These are phyloP conservation scores for Aratinga solstitialis DNA, from an alignment of 2,797 vertebrate genomes.

Conservation along the genomic window DNA sequence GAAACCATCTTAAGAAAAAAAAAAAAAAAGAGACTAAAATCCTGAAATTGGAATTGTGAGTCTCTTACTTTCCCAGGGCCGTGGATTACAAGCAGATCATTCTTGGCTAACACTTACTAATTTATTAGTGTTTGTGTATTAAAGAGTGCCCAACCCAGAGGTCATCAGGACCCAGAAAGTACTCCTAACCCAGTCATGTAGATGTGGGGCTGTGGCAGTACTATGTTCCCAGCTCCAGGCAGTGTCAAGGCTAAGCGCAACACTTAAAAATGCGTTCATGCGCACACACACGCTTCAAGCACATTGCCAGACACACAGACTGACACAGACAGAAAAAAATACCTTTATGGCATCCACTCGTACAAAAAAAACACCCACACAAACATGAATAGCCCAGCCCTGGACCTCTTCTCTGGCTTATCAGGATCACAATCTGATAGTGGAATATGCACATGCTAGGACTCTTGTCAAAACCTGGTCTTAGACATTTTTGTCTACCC, in stretches of 20 bases:
- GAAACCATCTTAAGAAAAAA: neutral
- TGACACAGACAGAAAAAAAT: neutral
- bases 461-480: neutral
- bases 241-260: neutral
- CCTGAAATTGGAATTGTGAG: neutral
- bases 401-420: neutral
- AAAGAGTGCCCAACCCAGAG: neutral
- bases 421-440: neutral
- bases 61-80: neutral
- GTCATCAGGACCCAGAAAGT: accelerated
- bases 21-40: neutral
- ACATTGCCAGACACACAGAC: neutral
- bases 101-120: neutral
- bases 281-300: neutral
- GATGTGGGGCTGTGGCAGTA: too few relatives aligned
- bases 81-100: neutral
- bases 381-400: neutral
- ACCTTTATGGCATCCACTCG: neutral
- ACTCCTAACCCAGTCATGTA: neutral
- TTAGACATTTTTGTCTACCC: neutral
- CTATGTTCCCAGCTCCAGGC: neutral
- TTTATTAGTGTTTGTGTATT: neutral
- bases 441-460: neutral
- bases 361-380: neutral
- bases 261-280: accelerated